phyloP scores from a whole-genome alignment of 2,113 vertebrate genomes.

The Boleophthalmus pectinirostris region DNA sequence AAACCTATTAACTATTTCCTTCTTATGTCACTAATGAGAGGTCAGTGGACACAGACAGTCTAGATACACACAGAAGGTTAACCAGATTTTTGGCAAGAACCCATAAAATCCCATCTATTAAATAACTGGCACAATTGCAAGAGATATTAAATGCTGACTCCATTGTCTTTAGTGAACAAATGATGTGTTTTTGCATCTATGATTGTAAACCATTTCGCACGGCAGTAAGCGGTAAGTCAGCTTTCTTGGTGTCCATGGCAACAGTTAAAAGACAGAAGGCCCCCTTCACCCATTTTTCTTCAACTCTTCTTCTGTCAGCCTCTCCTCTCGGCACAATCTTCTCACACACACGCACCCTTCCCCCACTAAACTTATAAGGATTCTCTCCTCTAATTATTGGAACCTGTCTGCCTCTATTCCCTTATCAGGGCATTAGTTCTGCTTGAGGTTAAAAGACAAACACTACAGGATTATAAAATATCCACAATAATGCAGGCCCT shows the following conservation, averaged over 20 bases:
- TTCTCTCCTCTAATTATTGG: neutral
- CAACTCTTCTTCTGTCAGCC: conserved; percentile 27
- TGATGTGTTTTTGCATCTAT: conserved; percentile 19
- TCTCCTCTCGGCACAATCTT: conserved; percentile 22
- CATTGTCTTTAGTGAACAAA: conserved; percentile 6
- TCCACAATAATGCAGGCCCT: neutral
- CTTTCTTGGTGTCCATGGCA: conserved; percentile 82
- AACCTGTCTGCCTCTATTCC: neutral
- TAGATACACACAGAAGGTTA: neutral
- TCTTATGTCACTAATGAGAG: neutral
- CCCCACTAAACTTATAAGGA: conserved; percentile 2
- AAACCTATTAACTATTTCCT: neutral
- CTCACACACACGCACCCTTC: conserved; percentile 6
- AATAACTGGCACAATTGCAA: neutral
- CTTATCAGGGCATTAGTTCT: neutral
- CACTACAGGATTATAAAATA: neutral
- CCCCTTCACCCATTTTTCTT: conserved; percentile 59
- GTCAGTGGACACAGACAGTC: neutral
- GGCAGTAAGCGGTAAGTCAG: conserved; percentile 53
- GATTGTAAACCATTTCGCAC: conserved; percentile 42
- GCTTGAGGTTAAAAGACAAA: conserved; percentile 3
- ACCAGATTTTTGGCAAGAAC: neutral
- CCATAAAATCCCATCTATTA: neutral
- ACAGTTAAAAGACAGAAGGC: conserved; percentile 77
- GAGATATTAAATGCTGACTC: conserved; percentile 3